Percentiles rank a stretch among this genome's conserved stretches.
These are phyloP conservation scores for Ondatra zibethicus DNA, from an alignment of 2,113 vertebrate genomes.

Conservation along the genomic window DNA sequence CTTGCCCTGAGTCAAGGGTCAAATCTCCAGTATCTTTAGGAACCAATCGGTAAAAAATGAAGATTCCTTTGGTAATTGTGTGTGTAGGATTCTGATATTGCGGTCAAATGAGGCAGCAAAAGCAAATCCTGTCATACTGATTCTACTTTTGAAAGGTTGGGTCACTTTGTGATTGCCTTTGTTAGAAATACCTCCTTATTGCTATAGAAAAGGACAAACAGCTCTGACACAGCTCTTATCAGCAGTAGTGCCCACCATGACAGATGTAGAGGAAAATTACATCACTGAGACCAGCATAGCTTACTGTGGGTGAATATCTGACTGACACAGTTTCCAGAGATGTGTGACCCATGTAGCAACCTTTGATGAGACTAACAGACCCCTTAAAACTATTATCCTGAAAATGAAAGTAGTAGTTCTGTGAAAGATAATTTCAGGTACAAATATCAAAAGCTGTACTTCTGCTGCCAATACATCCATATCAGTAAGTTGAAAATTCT, in stretches of 20 bases:
- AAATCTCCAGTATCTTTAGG: neutral
- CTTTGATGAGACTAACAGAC: neutral
- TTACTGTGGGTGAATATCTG: neutral
- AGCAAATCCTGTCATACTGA: neutral
- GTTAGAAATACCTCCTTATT: constrained; percentile 36
- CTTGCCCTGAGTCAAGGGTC: neutral
- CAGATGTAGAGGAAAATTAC: neutral
- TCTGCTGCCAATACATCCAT: neutral
- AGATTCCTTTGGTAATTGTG: constrained; percentile 47
- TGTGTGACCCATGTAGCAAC: neutral
- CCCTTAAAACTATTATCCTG: neutral
- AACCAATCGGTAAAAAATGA: constrained; percentile 30
- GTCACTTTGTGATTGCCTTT: constrained; percentile 44
- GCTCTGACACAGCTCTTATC: constrained; percentile 36
- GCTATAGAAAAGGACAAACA: neutral
- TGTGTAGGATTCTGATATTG: constrained; percentile 6
- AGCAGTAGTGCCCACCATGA: neutral
- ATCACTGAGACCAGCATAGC: neutral
- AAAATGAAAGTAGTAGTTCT: neutral
- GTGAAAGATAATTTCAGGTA: constrained; percentile 23
- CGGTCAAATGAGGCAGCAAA: neutral
- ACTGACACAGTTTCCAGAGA: constrained; percentile 27
- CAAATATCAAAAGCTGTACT: constrained; percentile 13
- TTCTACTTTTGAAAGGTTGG: constrained; percentile 43
- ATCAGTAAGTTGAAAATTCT: neutral